Evolutionary conservation across 30 jellyfish, hydroid and myxozoan species (phyloP), one percentile per base, ranked within the genome.

Genomic region (Rhopilema esculentum): DNA sequence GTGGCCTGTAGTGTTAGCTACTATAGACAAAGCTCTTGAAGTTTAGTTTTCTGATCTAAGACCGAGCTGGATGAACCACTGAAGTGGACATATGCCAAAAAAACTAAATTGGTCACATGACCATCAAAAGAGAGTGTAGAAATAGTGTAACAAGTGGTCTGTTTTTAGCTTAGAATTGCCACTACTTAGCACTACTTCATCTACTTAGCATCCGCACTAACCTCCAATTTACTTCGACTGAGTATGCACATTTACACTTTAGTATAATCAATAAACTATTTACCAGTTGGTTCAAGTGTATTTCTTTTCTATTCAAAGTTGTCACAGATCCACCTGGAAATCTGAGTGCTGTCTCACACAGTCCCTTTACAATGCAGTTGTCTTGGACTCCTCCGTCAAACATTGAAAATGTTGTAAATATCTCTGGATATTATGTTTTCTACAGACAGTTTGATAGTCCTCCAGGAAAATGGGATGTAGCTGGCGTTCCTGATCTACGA

Each of bases 371-470:
- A 8, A 77, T 82, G 82, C 49, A 16, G 20, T 8, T 89, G 22
- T 20, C 89, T 6, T 89, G 97, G 97, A 21, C 48, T 22, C 83
- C 89, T 20, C 97, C 97, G 19, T 21, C 20, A 17, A 77, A 80
- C 50, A 28, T 69, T 27, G 69, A 82, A 51, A 21, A 25, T 6
- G 32, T 89, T 25, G 88, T 66, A 52, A 81, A 81, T 30, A 31
- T 69, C 48, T 73, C 91, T 4, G 90, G 90, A 15, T 76, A 74
- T 53, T 89, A 67, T 67, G 84, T 82, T 52, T 69, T 77, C 86
- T 89, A 80, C 63, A 57, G 93, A 22, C 71, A 73, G 77, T 64
- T 21, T 74, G 76, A 65, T 81, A 75, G 74, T 30, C 53, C 85
- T 0, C 86, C 83, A 0, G 91, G 91, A 4, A 21, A 22, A 0